Conservation (phyloP, 1,140 invertebrate genomes). For the Apis mellifera region Amel_HAv3.1 CM009945.2:5751501-5752000, state of each 20-base stretch:
- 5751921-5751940: neutral
- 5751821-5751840: neutral
- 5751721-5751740: slow-evolving; percentile 95
- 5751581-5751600: slow-evolving; percentile 72
- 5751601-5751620: neutral
- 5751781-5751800: slow-evolving; percentile 84
- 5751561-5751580: slow-evolving; percentile 71
- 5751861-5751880: neutral
- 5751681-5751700: slow-evolving; percentile 66
- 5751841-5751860: neutral
- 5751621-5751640: slow-evolving; percentile 5
- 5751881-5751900: slow-evolving; percentile 10
- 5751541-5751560: slow-evolving; percentile 73
- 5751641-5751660: neutral
- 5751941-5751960: neutral
- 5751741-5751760: slow-evolving; percentile 93
- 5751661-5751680: neutral
- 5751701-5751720: slow-evolving; percentile 91
- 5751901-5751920: neutral
- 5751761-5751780: slow-evolving; percentile 93
- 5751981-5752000: too few species aligned
- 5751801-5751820: slow-evolving; percentile 30
- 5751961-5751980: too few species aligned
- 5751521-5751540: slow-evolving; percentile 60
- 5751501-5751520: slow-evolving; percentile 36